Conservation (phyloP, 30 jellyfish, hydroid and myxozoan genomes). For the Chrysaora quinquecirrha region DNA sequence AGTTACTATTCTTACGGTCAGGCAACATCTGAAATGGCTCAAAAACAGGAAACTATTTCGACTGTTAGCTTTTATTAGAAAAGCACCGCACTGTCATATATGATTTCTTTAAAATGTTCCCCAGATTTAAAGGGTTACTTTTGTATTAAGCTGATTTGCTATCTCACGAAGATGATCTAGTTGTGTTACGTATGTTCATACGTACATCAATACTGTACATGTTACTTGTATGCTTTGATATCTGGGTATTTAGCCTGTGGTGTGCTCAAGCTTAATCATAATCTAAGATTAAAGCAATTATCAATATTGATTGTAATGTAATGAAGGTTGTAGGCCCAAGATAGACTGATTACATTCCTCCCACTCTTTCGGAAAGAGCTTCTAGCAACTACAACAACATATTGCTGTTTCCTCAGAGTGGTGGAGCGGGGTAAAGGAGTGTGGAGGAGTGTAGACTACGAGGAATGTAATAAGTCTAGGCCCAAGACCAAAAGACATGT, state of each 20-base stretch:
- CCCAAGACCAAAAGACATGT: too few relatives aligned
- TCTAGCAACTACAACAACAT: too few relatives aligned
- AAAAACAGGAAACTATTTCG: not conserved
- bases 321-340: too few relatives aligned
- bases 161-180: not conserved
- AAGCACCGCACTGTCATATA: not conserved
- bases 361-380: too few relatives aligned
- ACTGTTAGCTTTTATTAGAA: not conserved
- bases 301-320: too few relatives aligned
- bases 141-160: not conserved
- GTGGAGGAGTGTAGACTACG: too few relatives aligned
- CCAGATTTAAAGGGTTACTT: not conserved
- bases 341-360: too few relatives aligned
- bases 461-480: too few relatives aligned
- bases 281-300: too few relatives aligned
- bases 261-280: not conserved
- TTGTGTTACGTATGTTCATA: not conserved
- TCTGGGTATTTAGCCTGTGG: not conserved
- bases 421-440: too few relatives aligned
- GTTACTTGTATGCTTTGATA: not conserved
- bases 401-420: too few relatives aligned
- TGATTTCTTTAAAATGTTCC: not conserved
- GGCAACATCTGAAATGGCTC: constrained; percentile 1
- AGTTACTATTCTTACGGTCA: not conserved
- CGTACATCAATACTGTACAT: not conserved